Base-by-base conservation (phyloP, 1,140 invertebrate genomes). In the Chionoecetes opilio region DNA sequence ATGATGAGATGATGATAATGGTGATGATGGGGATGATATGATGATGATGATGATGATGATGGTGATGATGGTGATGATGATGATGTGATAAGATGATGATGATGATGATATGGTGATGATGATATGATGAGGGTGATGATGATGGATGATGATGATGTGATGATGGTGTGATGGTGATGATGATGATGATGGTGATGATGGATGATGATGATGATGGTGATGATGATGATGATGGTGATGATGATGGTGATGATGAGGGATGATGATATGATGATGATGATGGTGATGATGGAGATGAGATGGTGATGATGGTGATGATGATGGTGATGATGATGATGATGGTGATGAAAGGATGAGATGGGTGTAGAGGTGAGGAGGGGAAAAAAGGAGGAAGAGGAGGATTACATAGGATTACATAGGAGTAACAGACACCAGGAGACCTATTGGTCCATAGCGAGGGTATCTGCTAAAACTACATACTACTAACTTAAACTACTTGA, bases 321-420 rank as follows among this genome's bases (percentile, higher is more conserved):
- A 91, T 84, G 87, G 53, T 87, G 84, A 93, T 21, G 75, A 53
- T 41, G 91, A 93, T 41, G 84, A 75, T 75, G 75, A 93, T 17
- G 75, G 26, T 82, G 91, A 93, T 11, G 29, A 9, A n/a, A 89
- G 26, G 35, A 14, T 14, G 31, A 41, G 87, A 21, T 38, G 87
- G 37, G 9, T 34, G 38, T 29, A 41, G 38, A 21, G 1, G 0
- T 11, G 86, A 89, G 87, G 38, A 41, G 53, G 46, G 32, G 29
- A 53, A 41, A 53, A 29, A 53, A 46, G 31, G 89, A 91, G 41
- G 9, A 41, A 0, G 89, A 29, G 21, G 6, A 31, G 6, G 37
- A n/a, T n/a, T n/a, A n/a, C n/a, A n/a, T n/a, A n/a, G n/a, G n/a
- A n/a, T n/a, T n/a, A n/a, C n/a, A n/a, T n/a, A n/a, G n/a, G n/a